Conservation (phyloP, 1,140 invertebrate genomes). For the Marisa cornuarietis region DNA sequence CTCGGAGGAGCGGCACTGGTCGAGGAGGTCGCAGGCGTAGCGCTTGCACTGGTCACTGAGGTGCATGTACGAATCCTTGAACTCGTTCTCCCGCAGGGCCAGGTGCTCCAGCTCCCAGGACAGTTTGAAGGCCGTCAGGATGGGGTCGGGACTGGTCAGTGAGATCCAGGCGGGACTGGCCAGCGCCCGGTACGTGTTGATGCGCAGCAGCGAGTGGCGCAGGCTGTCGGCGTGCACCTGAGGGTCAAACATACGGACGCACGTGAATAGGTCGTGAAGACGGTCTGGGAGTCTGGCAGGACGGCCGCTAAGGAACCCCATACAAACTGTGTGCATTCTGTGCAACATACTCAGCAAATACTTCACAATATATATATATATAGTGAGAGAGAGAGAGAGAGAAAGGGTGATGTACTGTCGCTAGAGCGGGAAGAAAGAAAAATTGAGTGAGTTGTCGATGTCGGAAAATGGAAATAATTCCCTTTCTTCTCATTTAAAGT, state of each 20-base stretch:
- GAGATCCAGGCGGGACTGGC: constrained; percentile 73
- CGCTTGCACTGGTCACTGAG: constrained; percentile 69
- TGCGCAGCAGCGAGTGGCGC: constrained; percentile 61
- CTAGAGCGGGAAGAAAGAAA: too few species aligned
- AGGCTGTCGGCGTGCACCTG: constrained; percentile 39
- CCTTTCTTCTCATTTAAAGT: too few species aligned
- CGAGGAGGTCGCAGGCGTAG: constrained; percentile 63
- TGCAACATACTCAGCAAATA: too few species aligned
- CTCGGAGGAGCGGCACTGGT: constrained; percentile 63
- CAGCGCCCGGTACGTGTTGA: constrained; percentile 64
- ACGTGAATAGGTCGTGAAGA: too few species aligned
- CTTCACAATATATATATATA: too few species aligned
- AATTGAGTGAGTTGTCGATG: too few species aligned
- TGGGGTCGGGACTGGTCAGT: constrained; percentile 74
- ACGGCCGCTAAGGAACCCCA: too few species aligned
- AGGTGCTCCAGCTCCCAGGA: constrained; percentile 69
- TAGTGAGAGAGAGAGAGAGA: too few species aligned
- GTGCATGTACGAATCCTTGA: constrained; percentile 70
- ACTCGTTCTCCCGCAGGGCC: constrained; percentile 69
- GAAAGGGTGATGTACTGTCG: too few species aligned
- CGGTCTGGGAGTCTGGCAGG: too few species aligned
- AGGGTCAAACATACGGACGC: not conserved
- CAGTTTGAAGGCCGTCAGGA: constrained; percentile 74
- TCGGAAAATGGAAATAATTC: too few species aligned
- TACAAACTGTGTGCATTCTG: too few species aligned